Conservation (phyloP, 2,113 vertebrate genomes). For the Phrynosoma blainvillii region DNA sequence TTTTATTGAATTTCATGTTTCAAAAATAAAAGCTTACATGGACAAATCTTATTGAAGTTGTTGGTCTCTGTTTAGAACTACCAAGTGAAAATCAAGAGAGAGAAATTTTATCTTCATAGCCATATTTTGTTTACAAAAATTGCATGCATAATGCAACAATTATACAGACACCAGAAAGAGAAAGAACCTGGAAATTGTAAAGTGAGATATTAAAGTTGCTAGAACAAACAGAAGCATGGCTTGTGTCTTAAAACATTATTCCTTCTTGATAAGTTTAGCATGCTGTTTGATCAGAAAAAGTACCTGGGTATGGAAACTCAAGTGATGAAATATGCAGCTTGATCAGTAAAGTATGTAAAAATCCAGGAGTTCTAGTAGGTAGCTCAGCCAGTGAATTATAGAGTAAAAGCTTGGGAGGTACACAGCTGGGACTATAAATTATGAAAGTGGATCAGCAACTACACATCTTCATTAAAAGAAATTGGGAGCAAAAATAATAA, state of each 20-base stretch:
- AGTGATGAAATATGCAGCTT: slow-evolving; percentile 43
- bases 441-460: slow-evolving; percentile 47
- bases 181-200: background rate
- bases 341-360: slow-evolving; percentile 30
- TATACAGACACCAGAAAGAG: background rate
- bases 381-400: slow-evolving; percentile 49
- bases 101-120: background rate
- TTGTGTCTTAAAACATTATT: slow-evolving; percentile 5
- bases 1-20: background rate
- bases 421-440: slow-evolving; percentile 48
- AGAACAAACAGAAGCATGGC: background rate
- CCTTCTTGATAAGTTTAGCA: slow-evolving; percentile 31
- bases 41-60: background rate
- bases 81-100: background rate
- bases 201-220: slow-evolving; percentile 21
- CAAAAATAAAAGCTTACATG: background rate
- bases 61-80: background rate
- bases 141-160: background rate
- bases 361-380: slow-evolving; percentile 11
- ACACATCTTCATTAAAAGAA: slow-evolving; percentile 57
- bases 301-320: slow-evolving; percentile 34
- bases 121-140: background rate
- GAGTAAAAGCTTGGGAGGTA: slow-evolving; percentile 16
- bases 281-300: slow-evolving; percentile 39
- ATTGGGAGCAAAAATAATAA: background rate